Base-by-base conservation (phyloP, 2,797 vertebrate species). In the Tympanoctomys barrerae region DNA sequence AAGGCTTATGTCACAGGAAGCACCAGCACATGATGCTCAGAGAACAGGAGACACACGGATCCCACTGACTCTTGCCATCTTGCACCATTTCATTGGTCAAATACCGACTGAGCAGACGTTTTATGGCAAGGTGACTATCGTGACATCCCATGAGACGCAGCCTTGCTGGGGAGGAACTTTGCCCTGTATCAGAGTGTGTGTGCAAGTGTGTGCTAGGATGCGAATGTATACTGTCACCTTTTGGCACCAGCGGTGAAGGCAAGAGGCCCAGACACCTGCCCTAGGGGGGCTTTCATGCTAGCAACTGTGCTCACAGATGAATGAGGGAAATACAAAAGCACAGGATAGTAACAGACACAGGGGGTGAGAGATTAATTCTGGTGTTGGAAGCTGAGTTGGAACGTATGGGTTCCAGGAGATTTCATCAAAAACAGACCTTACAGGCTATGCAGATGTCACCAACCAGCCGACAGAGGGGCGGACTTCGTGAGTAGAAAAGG, bases 271-370 rank as follows among this genome's bases (percentile, higher is more conserved):
- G 83, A 61, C 42, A 13, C 2, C 31, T 46, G 42, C 31, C 36
- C 31, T 16, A 46, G 5, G 66, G 62, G 39, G 80, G 77, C 95
- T 96, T 85, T 83, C 57, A 71, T 90, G 87, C 52, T 70, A 28
- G 9, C n/a, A 19, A 59, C 21, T 88, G 7, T 59, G 19, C 52
- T 77, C 57, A 86, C 42, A 94, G 16, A 6, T 49, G 59, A 79
- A 64, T 14, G 62, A 3, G 6, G 59, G 22, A 91, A 91, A 84
- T 21, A 46, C 26, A 36, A 3, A 68, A 13, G 59, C 59, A 59
- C 31, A 54, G 24, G 24, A 62, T 87, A 82, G 18, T 54, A 97
- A 82, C 21, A 79, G 62, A 28, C 86, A 5, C 11, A 49, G 92
- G 26, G 33, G 89, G 14, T n/a, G 3, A 70, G 5, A 79, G 33